Conservation (phyloP, 2,797 vertebrate species). For the Tarsius wallacei region DNA sequence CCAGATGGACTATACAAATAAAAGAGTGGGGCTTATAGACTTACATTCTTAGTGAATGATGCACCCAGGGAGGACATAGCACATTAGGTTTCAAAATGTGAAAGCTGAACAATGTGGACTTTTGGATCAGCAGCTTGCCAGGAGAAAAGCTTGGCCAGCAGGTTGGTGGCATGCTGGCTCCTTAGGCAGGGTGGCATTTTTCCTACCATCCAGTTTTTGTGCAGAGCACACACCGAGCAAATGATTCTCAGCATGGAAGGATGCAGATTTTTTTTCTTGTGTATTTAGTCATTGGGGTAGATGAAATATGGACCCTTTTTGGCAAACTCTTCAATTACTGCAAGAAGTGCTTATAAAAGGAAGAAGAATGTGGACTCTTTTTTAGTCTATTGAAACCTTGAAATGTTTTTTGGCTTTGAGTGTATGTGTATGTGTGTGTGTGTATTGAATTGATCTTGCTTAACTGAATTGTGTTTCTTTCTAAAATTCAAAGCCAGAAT, state of each 20-base stretch:
- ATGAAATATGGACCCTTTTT: constrained; percentile 72
- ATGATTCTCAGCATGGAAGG: constrained; percentile 87
- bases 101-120: constrained; percentile 15
- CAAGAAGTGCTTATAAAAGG: constrained; percentile 63
- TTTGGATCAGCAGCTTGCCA: constrained; percentile 78
- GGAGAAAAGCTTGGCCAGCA: constrained; percentile 67
- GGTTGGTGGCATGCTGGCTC: constrained; percentile 82
- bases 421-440: not conserved
- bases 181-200: constrained; percentile 83
- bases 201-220: constrained; percentile 62
- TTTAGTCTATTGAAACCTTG: constrained; percentile 47
- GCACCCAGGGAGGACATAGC: not conserved
- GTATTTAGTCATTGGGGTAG: constrained; percentile 12
- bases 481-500: constrained; percentile 55
- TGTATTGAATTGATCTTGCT: not conserved
- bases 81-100: not conserved
- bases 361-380: constrained; percentile 30
- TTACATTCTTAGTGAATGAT: not conserved
- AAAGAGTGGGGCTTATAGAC: not conserved
- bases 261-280: constrained; percentile 84
- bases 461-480: not conserved
- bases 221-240: constrained; percentile 83
- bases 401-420: constrained; percentile 8
- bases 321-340: constrained; percentile 45
- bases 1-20: not conserved